These are phyloP conservation scores for Drosophila nebulosa DNA, from an alignment of 1,140 invertebrate genomes.

Conservation along the genomic window DNA sequence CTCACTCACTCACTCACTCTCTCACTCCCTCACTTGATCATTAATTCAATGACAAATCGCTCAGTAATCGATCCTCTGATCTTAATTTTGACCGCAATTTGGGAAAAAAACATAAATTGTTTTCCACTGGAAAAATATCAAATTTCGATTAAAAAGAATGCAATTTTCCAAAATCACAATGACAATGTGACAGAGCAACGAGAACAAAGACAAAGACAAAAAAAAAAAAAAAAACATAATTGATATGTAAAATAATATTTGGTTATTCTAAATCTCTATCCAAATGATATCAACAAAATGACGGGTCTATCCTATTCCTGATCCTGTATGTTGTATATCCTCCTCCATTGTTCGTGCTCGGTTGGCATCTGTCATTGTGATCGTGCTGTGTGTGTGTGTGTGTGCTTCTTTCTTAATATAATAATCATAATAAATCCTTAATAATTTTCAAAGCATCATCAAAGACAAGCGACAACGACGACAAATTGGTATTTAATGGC, in stretches of 20 bases:
- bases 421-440: constrained; percentile 81
- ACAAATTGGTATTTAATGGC: constrained; percentile 75
- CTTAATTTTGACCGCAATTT: constrained; percentile 9
- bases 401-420: constrained; percentile 71
- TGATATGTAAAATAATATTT: constrained; percentile 80
- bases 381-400: constrained; percentile 35
- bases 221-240: constrained; percentile 62
- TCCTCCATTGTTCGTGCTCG: constrained; percentile 27
- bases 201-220: no score
- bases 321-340: not conserved
- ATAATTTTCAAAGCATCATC: constrained; percentile 76
- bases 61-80: not conserved
- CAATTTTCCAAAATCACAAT: constrained; percentile 53
- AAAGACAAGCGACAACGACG: constrained; percentile 55
- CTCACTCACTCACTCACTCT: not conserved
- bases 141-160: constrained; percentile 43
- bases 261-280: constrained; percentile 48
- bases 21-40: not conserved
- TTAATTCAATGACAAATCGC: not conserved
- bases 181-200: constrained; percentile 5
- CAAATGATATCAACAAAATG: constrained; percentile 43
- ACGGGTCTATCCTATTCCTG: constrained; percentile 10
- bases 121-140: constrained; percentile 51
- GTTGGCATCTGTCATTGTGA: not conserved
- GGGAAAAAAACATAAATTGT: constrained; percentile 48